phyloP scores from a whole-genome alignment of 2,797 vertebrate species.

The Tinamus major region DNA sequence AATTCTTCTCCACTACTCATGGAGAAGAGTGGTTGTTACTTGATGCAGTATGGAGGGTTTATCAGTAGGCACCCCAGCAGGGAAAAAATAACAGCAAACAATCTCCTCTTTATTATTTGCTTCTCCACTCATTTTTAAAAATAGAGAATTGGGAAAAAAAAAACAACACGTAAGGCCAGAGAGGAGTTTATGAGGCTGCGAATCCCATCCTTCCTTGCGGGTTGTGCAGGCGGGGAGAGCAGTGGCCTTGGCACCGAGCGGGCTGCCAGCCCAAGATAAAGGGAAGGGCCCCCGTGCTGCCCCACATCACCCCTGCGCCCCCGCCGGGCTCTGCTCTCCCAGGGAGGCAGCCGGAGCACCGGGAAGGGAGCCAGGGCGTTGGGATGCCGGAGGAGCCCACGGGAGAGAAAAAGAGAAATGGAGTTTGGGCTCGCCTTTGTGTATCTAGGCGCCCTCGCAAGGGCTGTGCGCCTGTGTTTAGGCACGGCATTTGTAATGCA shows the following conservation, averaged over 20 bases:
- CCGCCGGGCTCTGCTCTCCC: not conserved
- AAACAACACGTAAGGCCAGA: fast-evolving
- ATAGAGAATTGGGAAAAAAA: not conserved
- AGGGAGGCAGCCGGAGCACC: not conserved
- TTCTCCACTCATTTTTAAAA: not conserved
- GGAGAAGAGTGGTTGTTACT: not conserved
- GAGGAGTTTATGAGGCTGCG: fast-evolving
- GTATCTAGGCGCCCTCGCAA: not conserved
- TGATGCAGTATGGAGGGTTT: not conserved
- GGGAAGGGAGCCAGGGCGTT: not conserved
- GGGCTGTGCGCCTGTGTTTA: not conserved
- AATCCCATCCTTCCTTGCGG: fast-evolving
- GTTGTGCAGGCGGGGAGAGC: not conserved
- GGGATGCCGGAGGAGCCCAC: not conserved
- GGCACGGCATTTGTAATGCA: not conserved
- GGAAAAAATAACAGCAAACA: not conserved
- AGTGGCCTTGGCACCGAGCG: not conserved
- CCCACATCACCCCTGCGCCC: not conserved
- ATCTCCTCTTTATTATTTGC: not conserved
- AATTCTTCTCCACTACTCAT: not conserved
- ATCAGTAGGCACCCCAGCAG: not conserved
- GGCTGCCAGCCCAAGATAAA: too few species aligned
- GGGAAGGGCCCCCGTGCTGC: not conserved
- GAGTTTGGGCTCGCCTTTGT: not conserved
- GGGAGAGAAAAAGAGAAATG: not conserved